Evolutionary conservation across 2,797 vertebrate species (phyloP).

Genomic region (Chelonia mydas): DNA sequence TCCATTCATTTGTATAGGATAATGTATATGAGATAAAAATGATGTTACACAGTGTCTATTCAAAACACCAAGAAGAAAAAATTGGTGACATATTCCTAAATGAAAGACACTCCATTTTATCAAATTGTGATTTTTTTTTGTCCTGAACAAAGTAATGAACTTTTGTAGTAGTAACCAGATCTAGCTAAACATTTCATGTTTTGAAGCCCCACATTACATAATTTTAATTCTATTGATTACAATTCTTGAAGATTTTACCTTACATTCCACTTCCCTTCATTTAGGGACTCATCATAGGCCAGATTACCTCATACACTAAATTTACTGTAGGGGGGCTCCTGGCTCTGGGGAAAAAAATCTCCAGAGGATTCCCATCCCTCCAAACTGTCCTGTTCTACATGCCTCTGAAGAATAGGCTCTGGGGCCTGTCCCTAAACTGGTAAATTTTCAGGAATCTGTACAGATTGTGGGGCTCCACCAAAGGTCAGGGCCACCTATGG

Average conservation of each 20-base stretch:
- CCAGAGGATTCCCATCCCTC: neutral
- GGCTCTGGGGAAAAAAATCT: neutral
- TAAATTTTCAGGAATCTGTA: neutral
- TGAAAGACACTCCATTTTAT: neutral
- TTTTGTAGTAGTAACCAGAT: neutral
- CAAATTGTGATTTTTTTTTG: neutral
- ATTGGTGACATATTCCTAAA: neutral
- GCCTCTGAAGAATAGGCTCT: neutral
- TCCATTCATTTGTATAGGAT: neutral
- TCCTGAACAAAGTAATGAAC: neutral
- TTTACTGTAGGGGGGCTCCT: neutral
- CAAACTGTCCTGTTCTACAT: accelerated
- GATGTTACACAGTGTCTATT: neutral
- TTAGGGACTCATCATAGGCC: neutral
- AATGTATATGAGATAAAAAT: neutral
- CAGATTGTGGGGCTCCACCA: neutral
- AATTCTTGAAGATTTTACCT: neutral
- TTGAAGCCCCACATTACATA: neutral
- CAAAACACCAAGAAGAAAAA: neutral
- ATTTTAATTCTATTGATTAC: neutral
- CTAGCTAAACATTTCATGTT: neutral
- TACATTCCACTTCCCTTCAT: neutral
- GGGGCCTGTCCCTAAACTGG: neutral
- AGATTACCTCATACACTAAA: neutral
- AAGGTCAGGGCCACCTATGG: accelerated